Evolutionary conservation across 2,113 vertebrate species (phyloP).

Genomic region (Amphiprion percula): DNA sequence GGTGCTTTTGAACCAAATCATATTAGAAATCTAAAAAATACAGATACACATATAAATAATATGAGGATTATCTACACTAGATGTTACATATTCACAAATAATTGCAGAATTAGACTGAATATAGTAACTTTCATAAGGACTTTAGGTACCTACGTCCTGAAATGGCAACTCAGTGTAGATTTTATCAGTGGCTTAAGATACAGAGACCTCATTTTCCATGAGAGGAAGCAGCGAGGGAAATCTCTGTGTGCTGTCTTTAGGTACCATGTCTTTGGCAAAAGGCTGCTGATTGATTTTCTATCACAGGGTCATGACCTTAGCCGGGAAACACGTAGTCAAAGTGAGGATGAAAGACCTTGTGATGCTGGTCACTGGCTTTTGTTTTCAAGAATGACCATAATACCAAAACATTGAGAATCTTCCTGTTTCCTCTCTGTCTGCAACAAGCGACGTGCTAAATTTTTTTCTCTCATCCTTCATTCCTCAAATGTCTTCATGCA

Average conservation of each 20-base stretch:
- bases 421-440: background rate
- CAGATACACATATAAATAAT: background rate
- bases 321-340: slow-evolving; percentile 45
- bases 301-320: slow-evolving; percentile 60
- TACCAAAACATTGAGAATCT: slow-evolving; percentile 22
- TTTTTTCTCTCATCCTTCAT: background rate
- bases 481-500: slow-evolving; percentile 20
- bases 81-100: background rate
- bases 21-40: background rate
- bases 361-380: slow-evolving; percentile 37
- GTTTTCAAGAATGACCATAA: slow-evolving; percentile 26
- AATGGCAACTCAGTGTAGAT: slow-evolving; percentile 28
- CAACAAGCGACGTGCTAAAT: too few relatives aligned
- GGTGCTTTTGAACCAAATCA: background rate
- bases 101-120: slow-evolving; percentile 7
- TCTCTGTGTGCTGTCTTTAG: slow-evolving; percentile 47
- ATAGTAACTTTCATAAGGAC: background rate
- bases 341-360: slow-evolving; percentile 57
- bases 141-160: background rate
- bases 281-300: slow-evolving; percentile 72
- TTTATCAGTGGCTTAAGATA: slow-evolving; percentile 35
- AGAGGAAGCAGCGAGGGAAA: slow-evolving; percentile 42
- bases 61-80: background rate
- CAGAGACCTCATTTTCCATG: slow-evolving; percentile 27
- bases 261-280: slow-evolving; percentile 53